phyloP scores from a whole-genome alignment of 2,113 vertebrate species.

The Zeus faber region DNA sequence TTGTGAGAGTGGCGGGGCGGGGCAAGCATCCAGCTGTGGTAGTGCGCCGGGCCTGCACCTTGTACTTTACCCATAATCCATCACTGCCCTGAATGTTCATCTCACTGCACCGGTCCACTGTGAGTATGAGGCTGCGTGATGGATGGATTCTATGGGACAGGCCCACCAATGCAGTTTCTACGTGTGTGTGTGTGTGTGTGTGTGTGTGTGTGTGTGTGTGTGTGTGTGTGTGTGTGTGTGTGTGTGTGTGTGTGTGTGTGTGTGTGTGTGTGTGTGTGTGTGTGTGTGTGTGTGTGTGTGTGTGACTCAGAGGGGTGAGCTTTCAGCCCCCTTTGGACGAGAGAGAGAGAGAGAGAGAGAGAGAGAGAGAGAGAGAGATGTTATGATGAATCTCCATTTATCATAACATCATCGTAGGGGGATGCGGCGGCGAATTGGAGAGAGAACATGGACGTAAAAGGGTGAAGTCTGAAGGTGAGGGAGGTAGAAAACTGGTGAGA shows the following conservation, averaged over 20 bases:
- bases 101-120: constrained; percentile 14
- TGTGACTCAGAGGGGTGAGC: constrained; percentile 30
- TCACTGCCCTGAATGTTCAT: constrained; percentile 11
- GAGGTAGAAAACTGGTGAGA: background rate
- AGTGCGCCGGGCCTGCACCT: constrained; percentile 32
- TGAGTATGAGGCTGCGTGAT: constrained; percentile 38
- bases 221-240: background rate
- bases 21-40: constrained; percentile 19
- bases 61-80: constrained; percentile 42
- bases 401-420: no score
- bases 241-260: constrained; percentile 17
- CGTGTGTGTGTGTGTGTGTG: constrained; percentile 6
- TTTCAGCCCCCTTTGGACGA: constrained; percentile 17
- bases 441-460: background rate
- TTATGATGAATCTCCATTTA: constrained; percentile 32
- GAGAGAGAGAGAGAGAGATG: constrained; percentile 16
- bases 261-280: background rate
- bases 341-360: constrained; percentile 8
- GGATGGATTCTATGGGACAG: constrained; percentile 36
- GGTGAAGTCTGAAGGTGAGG: background rate
- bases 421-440: background rate
- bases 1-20: constrained; percentile 21
- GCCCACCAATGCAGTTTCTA: background rate
- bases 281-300: constrained; percentile 21
- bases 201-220: constrained; percentile 5